Evolutionary conservation across 2,888 invertebrate genomes (phyloP).

Genomic region (Phrixothrix hirtus): DNA sequence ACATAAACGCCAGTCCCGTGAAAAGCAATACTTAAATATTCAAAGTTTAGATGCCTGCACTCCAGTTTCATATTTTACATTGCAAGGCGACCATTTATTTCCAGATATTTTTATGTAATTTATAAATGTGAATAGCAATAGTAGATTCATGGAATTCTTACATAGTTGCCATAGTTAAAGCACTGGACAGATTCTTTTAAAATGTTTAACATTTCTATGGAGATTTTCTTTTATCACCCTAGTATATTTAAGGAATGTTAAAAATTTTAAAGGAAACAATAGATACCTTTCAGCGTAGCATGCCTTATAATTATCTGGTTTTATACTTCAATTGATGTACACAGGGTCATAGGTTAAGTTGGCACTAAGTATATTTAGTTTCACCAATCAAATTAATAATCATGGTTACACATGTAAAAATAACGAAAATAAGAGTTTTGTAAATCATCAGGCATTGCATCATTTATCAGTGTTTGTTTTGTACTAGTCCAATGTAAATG

Average conservation of each 20-base stretch:
- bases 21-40: too few species aligned
- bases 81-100: not conserved
- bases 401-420: conserved; percentile 1
- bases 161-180: too few species aligned
- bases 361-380: conserved; percentile 9
- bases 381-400: conserved; percentile 7
- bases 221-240: too few species aligned
- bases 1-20: too few species aligned
- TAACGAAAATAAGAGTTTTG: conserved; percentile 1
- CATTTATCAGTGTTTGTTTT: conserved; percentile 46
- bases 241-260: conserved; percentile 1
- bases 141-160: conserved; percentile 3
- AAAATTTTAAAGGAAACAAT: too few species aligned
- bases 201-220: too few species aligned
- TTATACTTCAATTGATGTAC: conserved; percentile 25
- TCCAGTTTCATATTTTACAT: too few species aligned
- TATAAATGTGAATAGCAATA: conserved; percentile 21
- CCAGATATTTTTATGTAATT: conserved; percentile 3
- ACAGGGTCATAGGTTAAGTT: conserved; percentile 33
- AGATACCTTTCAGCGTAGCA: too few species aligned
- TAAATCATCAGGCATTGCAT: conserved; percentile 1
- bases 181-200: too few species aligned
- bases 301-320: too few species aligned
- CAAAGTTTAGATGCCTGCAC: too few species aligned
- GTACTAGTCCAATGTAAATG: conserved; percentile 47